Evolutionary conservation across 2,113 vertebrate species (phyloP).

Genomic region (Chloropsis hardwickii): DNA sequence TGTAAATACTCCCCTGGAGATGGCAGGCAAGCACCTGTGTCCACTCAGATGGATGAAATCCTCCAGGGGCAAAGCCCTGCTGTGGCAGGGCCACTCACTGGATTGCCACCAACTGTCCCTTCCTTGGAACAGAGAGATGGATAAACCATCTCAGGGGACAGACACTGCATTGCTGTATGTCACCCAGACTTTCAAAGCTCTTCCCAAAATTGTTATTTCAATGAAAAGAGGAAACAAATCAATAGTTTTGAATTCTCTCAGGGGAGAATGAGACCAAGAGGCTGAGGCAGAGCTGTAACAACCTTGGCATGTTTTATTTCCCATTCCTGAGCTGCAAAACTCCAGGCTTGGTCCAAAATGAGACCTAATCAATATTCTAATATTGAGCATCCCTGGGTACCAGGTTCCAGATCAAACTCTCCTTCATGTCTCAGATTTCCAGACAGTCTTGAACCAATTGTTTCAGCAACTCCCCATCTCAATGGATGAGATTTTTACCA

Average conservation of each 20-base stretch:
- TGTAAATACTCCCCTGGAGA: not conserved
- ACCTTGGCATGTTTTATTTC: not conserved
- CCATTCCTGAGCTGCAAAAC: not conserved
- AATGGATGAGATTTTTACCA: not conserved
- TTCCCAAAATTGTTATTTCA: not conserved
- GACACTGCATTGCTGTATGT: not conserved
- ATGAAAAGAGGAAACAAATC: not conserved
- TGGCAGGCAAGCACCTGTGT: not conserved
- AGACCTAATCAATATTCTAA: not conserved
- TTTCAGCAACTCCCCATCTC: not conserved
- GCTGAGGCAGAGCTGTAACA: not conserved
- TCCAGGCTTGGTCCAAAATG: not conserved
- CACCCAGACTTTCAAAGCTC: not conserved
- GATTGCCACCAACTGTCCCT: not conserved
- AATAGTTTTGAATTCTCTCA: not conserved
- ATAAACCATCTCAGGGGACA: not conserved
- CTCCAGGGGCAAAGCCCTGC: not conserved
- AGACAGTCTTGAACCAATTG: not conserved
- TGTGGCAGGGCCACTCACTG: not conserved
- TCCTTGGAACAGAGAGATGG: not conserved
- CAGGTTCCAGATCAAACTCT: not conserved
- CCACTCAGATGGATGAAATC: not conserved
- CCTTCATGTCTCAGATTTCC: not conserved
- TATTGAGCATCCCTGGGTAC: not conserved
- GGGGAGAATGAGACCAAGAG: not conserved